Conservation (phyloP, 92 coral and sea anemone genomes). For the Epizoanthus scotinus region DNA sequence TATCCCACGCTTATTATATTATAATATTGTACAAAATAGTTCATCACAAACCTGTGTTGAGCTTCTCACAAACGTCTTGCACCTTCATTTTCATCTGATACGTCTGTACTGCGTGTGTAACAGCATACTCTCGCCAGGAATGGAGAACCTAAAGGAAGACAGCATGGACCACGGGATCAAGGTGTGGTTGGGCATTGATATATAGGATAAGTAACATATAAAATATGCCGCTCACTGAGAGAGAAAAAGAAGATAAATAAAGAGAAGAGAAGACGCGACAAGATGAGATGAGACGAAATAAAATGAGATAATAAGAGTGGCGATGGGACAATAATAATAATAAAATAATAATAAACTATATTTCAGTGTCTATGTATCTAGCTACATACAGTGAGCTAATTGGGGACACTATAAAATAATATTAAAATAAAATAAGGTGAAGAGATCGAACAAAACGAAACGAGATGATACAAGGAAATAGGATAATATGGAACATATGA, state of each 20-base stretch:
- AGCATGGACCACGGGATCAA: not conserved
- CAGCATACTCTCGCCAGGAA: slow-evolving; percentile 68
- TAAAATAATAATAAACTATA: too few relatives aligned
- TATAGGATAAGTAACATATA: not conserved
- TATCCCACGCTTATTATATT: too few relatives aligned
- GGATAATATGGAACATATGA: too few relatives aligned
- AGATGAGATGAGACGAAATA: not conserved
- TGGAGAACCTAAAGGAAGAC: slow-evolving; percentile 49
- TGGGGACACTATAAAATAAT: not conserved
- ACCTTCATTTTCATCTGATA: slow-evolving; percentile 54
- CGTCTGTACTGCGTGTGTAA: slow-evolving; percentile 56
- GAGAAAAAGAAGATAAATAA: not conserved
- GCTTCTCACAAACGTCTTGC: slow-evolving; percentile 53
- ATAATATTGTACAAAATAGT: too few relatives aligned
- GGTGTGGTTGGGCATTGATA: not conserved
- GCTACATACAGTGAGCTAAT: too few relatives aligned
- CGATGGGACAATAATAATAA: too few relatives aligned
- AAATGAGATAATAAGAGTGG: not conserved
- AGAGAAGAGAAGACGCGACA: not conserved
- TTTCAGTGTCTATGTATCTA: too few relatives aligned
- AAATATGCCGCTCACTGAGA: too few relatives aligned
- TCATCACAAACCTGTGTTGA: slow-evolving; percentile 54
- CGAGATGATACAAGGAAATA: too few relatives aligned
- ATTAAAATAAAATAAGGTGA: too few relatives aligned
- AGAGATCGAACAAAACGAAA: not conserved